Percentiles rank a stretch among this genome's conserved stretches.
These are phyloP conservation scores for Stratiolaelaps scimitus DNA, from an alignment of 1,140 invertebrate species.

Conservation along the genomic window DNA sequence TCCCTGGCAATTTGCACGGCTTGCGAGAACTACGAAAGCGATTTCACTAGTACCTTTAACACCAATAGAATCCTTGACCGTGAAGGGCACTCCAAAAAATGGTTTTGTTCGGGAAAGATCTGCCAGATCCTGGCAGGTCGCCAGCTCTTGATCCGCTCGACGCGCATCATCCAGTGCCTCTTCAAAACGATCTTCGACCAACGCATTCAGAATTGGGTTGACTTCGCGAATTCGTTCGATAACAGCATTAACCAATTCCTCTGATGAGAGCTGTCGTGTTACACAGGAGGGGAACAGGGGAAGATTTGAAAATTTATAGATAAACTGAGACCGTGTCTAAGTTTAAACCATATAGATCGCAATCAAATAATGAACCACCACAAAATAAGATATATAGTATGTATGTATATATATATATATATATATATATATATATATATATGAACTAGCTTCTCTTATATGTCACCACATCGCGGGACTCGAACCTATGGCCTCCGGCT, in stretches of 20 bases:
- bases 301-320: too few species aligned
- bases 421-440: too few species aligned
- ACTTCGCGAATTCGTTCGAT: conserved; percentile 39
- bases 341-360: too few species aligned
- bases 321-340: too few species aligned
- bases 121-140: conserved; percentile 40
- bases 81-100: conserved; percentile 36
- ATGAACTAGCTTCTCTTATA: too few species aligned
- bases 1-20: background rate
- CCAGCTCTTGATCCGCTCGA: conserved; percentile 38
- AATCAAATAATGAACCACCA: too few species aligned
- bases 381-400: too few species aligned
- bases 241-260: conserved; percentile 39
- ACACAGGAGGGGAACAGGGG: too few species aligned
- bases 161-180: conserved; percentile 38
- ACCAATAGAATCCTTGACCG: conserved; percentile 36
- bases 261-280: too few species aligned
- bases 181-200: conserved; percentile 37
- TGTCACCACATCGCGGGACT: too few species aligned
- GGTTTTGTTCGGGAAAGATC: conserved; percentile 33
- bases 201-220: conserved; percentile 39
- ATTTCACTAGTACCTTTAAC: conserved; percentile 33
- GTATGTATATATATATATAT: too few species aligned
- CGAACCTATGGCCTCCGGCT: too few species aligned
- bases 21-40: conserved; percentile 41